These are phyloP conservation scores for Pantherophis alleghaniensis DNA, from an alignment of 2,797 vertebrate species.

Conservation along the genomic window DNA sequence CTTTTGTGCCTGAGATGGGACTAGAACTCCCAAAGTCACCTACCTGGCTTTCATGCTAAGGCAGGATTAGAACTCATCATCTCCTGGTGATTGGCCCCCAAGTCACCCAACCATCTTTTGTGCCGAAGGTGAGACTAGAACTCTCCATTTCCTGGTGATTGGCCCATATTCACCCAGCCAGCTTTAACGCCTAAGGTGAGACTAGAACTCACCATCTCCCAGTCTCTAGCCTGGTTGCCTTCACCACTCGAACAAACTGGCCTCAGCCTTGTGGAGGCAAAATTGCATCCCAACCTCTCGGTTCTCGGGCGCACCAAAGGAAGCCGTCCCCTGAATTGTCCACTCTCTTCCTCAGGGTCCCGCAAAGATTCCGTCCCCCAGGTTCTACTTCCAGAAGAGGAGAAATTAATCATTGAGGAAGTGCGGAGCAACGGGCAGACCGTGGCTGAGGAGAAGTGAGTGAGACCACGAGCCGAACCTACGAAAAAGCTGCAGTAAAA, in stretches of 20 bases:
- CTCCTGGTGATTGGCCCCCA: too few species aligned
- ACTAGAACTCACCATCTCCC: neutral
- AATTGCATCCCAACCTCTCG: too few species aligned
- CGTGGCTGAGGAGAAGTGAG: conserved; percentile 93
- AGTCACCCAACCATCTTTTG: too few species aligned
- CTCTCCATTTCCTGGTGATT: neutral
- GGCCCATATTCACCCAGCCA: neutral
- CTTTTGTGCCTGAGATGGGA: too few species aligned
- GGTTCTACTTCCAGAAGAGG: conserved; percentile 93
- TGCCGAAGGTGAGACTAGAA: neutral
- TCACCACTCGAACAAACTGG: neutral
- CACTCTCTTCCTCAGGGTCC: conserved; percentile 70
- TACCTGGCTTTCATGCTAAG: too few species aligned
- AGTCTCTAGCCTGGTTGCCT: neutral
- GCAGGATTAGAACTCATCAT: too few species aligned
- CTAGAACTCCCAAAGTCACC: too few species aligned
- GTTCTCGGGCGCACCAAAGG: neutral
- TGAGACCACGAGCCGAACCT: neutral
- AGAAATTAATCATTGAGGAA: conserved; percentile 96
- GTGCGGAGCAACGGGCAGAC: conserved; percentile 95
- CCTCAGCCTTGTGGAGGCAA: neutral
- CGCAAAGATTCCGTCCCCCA: conserved; percentile 91
- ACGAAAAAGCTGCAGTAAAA: neutral
- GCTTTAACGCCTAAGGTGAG: neutral
- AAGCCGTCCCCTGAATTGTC: neutral